Evolutionary conservation across 2,113 vertebrate species (phyloP).

Genomic region (Dermatemys mawii): DNA sequence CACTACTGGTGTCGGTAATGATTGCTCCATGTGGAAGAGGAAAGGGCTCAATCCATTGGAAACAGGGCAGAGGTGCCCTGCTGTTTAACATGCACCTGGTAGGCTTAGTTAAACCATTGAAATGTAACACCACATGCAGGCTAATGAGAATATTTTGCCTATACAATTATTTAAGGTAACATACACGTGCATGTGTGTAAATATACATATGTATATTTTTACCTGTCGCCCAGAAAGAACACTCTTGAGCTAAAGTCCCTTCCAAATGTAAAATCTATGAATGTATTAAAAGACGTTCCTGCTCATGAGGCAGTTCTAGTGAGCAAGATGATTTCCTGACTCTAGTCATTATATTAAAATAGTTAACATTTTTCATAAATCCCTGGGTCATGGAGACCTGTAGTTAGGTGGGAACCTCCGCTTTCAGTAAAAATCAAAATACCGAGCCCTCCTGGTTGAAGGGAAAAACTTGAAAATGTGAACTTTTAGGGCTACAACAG

Average conservation of each 20-base stretch:
- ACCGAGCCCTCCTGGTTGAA: not conserved
- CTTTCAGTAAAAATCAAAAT: not conserved
- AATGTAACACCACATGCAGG: not conserved
- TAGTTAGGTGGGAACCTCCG: not conserved
- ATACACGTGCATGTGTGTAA: not conserved
- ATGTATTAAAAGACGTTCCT: not conserved
- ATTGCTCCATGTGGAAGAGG: not conserved
- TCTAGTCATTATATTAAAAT: not conserved
- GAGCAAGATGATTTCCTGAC: not conserved
- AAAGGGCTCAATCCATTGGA: not conserved
- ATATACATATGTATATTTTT: not conserved
- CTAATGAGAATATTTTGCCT: not conserved
- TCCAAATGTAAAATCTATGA: not conserved
- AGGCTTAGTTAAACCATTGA: not conserved
- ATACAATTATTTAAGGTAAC: not conserved
- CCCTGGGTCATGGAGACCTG: not conserved
- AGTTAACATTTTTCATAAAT: not conserved
- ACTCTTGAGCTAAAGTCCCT: not conserved
- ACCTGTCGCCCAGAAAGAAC: not conserved
- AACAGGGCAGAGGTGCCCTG: not conserved
- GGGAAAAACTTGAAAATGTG: not conserved
- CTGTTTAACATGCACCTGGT: not conserved
- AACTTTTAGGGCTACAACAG: slow-evolving; percentile 16
- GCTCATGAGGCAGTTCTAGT: not conserved
- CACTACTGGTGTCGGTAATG: not conserved